Conservation (phyloP, 2,113 vertebrate genomes). For the Spheniscus mendiculus region DNA sequence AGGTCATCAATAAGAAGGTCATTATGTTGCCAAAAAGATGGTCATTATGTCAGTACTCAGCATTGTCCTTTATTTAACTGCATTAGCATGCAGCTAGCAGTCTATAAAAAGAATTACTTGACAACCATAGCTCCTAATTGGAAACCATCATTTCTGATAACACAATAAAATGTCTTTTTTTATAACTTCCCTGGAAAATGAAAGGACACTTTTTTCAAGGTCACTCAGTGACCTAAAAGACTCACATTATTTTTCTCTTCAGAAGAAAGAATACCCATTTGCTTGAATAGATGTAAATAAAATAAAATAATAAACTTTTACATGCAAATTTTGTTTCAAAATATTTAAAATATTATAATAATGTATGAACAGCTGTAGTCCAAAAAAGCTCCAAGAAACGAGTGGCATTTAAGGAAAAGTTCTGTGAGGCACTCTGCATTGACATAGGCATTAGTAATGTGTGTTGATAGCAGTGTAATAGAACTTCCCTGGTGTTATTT, state of each 20-base stretch:
- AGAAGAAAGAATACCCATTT: not conserved
- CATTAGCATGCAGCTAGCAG: not conserved
- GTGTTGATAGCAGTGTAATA: not conserved
- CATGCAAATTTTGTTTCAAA: not conserved
- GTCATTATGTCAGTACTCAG: not conserved
- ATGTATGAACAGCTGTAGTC: not conserved
- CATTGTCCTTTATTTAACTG: not conserved
- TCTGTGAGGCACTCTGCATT: not conserved
- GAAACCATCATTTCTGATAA: not conserved
- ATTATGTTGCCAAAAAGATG: not conserved
- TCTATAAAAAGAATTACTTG: not conserved
- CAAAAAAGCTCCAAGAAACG: not conserved
- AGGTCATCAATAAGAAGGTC: not conserved
- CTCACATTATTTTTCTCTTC: not conserved
- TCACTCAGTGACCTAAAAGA: not conserved
- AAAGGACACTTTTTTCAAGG: not conserved
- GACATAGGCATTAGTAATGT: not conserved
- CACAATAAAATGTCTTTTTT: not conserved
- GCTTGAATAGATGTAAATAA: not conserved
- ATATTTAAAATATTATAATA: not conserved
- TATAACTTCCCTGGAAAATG: not conserved
- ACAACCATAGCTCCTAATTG: not conserved
- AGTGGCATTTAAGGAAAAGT: not conserved
- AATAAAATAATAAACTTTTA: not conserved
- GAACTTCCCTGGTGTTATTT: not conserved